Percentiles rank a stretch among this genome's conserved stretches.
Evolutionary conservation across 2,113 vertebrate species (phyloP).

Genomic region (Phyllostomus discolor): DNA sequence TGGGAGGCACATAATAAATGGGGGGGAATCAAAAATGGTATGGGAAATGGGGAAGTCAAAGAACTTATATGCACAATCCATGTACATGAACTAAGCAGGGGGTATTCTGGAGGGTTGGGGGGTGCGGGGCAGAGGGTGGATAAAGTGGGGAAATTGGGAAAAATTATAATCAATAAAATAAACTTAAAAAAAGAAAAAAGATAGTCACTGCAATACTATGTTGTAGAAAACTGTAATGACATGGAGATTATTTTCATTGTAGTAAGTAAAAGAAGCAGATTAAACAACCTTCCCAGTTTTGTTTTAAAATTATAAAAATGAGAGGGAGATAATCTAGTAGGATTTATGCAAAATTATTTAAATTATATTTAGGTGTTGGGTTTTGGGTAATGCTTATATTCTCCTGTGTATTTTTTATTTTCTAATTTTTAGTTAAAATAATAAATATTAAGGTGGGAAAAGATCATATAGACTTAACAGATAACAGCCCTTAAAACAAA

Average conservation of each 20-base stretch:
- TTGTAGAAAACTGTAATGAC: not conserved
- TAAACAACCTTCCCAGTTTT: not conserved
- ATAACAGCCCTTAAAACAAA: not conserved
- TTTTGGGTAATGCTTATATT: not conserved
- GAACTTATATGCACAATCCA: too few relatives aligned
- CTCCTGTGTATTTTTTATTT: not conserved
- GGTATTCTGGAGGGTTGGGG: too few relatives aligned
- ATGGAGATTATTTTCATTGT: not conserved
- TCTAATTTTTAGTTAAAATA: conserved; percentile 2
- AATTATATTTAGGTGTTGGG: not conserved
- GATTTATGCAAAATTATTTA: not conserved
- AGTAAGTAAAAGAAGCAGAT: not conserved
- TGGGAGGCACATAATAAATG: too few relatives aligned
- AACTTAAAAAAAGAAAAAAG: too few relatives aligned
- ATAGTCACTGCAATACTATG: not conserved
- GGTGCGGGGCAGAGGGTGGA: too few relatives aligned
- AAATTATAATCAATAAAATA: too few relatives aligned
- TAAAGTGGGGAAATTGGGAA: too few relatives aligned
- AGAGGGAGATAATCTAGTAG: not conserved
- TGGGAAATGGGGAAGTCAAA: too few relatives aligned
- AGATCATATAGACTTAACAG: not conserved
- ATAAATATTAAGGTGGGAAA: not conserved
- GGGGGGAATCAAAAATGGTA: too few relatives aligned
- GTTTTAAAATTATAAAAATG: not conserved
- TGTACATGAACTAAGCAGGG: too few relatives aligned